phyloP scores from a whole-genome alignment of 2,888 invertebrate genomes.

The Drosophila dives region DNA sequence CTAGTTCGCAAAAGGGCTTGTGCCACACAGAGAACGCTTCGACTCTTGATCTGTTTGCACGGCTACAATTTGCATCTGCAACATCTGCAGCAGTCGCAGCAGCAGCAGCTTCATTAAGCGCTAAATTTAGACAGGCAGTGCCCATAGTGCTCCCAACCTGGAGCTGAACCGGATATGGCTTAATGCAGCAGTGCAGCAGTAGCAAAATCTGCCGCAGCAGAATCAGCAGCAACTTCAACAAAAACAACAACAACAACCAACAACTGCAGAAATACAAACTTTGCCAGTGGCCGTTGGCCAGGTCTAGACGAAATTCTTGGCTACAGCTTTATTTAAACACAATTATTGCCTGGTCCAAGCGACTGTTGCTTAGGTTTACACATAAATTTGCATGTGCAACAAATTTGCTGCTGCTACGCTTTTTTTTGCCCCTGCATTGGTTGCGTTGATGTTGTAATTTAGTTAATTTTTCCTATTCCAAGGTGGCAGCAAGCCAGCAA shows the following conservation, averaged over 20 bases:
- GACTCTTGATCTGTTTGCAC: conserved; percentile 61
- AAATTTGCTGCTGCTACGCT: conserved; percentile 70
- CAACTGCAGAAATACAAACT: conserved; percentile 28
- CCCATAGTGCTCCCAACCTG: conserved; percentile 67
- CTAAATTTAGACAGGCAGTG: conserved; percentile 76
- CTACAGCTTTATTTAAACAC: conserved; percentile 78
- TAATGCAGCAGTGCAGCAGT: conserved; percentile 60
- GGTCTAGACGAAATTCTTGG: conserved; percentile 55
- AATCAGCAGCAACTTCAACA: conserved; percentile 31
- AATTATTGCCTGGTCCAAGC: conserved; percentile 65
- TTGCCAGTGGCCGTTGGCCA: conserved; percentile 41
- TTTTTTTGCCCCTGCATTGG: conserved; percentile 44
- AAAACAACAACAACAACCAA: conserved; percentile 22
- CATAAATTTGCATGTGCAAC: conserved; percentile 83
- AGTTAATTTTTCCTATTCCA: conserved; percentile 81
- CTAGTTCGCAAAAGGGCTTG: conserved; percentile 35
- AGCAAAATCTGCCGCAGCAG: conserved; percentile 38
- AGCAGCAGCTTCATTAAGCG: conserved; percentile 74
- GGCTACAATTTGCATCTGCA: conserved; percentile 63
- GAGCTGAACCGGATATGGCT: conserved; percentile 82
- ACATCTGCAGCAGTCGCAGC: conserved; percentile 23
- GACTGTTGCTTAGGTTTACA: conserved; percentile 54
- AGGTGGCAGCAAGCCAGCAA: conserved; percentile 74
- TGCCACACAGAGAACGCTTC: conserved; percentile 10
- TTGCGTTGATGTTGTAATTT: conserved; percentile 75